Evolutionary conservation across 2,888 invertebrate genomes (phyloP), one percentile per base, ranked within the genome.

Genomic region (Palloptera scutellata): DNA sequence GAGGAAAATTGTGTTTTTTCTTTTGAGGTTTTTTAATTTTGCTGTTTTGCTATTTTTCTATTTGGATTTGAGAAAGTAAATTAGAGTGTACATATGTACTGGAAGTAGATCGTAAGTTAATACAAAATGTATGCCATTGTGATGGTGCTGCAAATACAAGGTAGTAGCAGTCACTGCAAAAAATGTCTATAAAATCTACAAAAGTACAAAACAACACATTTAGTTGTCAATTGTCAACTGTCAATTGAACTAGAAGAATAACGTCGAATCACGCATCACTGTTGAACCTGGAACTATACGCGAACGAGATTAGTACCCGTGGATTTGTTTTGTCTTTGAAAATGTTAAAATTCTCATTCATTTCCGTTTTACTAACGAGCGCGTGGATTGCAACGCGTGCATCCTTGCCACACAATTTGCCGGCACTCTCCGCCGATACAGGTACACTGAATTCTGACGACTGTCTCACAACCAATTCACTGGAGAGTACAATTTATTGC

Each of bases 401-500:
- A 11, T 15, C 58, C 9, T 11, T 17, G 10, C n/a, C 58, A 4
- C 30, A 30, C 30, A 30, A 30, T 30, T 30, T 30, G 30, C 30
- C 30, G 30, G 30, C 30, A 30, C 30, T 30, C 2, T 58, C 60
- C 6, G 19, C 2, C 1, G n/a, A 15, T 8, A 19, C 20, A 15
- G n/a, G 1, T 5, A 30, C 53, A 17, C n/a, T 48, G 6, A 42
- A 13, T 15, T 6, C 60, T 2, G 59, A 20, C 0, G 71, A 75
- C 10, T 75, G 74, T 19, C 48, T 70, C 20, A 68, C 74, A 12
- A 78, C 78, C 9, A 83, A 82, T 17, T 82, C 86, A 69, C 71
- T 73, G 9, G 73, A 78, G 10, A 83, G 85, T 13, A 77, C 87
- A 8, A 78, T 87, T 5, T 87, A 77, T 12, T 81, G 88, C 71